A percentile compares a stretch with the other conserved stretches of the same genome.
phyloP scores from a whole-genome alignment of 2,113 vertebrate species.

The Acrocephalus arundinaceus region DNA sequence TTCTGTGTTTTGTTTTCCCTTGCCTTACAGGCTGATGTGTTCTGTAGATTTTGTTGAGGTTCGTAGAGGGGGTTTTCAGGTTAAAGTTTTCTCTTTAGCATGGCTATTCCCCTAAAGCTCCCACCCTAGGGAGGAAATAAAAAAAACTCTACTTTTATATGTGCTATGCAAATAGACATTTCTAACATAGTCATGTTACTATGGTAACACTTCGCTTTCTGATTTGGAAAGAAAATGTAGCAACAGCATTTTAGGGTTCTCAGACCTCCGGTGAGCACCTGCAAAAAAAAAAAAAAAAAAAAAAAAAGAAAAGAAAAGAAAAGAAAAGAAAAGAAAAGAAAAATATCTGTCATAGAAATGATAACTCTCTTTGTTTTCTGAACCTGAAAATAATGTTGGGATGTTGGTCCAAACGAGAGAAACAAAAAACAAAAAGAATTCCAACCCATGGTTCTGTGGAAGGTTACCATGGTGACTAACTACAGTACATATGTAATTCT shows the following conservation, averaged over 20 bases:
- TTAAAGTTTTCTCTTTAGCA: conserved; percentile 57
- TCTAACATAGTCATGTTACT: conserved; percentile 83
- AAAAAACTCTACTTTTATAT: conserved; percentile 73
- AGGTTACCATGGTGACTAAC: conserved; percentile 85
- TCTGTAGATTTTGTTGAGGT: conserved; percentile 65
- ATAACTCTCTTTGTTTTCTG: conserved; percentile 69
- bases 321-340: background rate
- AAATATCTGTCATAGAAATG: conserved; percentile 63
- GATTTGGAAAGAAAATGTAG: conserved; percentile 80
- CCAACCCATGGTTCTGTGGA: conserved; percentile 82
- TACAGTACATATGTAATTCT: conserved; percentile 93
- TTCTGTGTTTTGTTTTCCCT: conserved; percentile 68
- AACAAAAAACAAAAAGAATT: conserved; percentile 74
- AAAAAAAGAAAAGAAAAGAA: background rate
- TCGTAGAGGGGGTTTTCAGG: background rate
- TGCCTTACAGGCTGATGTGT: conserved; percentile 72
- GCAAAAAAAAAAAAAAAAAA: background rate
- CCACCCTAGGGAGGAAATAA: conserved; percentile 48
- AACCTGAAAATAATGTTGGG: conserved; percentile 78
- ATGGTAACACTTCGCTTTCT: conserved; percentile 85
- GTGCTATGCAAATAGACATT: conserved; percentile 85
- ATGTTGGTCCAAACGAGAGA: conserved; percentile 80
- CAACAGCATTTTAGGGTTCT: conserved; percentile 81
- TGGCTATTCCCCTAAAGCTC: conserved; percentile 41
- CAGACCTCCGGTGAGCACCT: conserved; percentile 73